Conservation (phyloP, 92 coral and sea anemone species). For the Palythoa caribaeorum region DNA sequence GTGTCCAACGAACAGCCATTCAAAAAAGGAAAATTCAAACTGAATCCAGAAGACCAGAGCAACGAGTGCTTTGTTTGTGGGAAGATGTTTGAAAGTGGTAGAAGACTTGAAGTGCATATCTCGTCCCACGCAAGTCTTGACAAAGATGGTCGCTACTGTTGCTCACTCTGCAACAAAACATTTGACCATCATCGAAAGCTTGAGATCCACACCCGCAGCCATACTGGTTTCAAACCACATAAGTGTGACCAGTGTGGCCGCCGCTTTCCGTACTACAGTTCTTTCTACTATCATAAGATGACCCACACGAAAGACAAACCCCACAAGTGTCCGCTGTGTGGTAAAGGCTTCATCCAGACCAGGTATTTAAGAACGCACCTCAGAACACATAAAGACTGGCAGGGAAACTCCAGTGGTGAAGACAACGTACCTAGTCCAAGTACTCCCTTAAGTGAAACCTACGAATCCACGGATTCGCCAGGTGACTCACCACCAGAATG, state of each 20-base stretch:
- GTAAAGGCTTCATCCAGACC: slow-evolving; percentile 92
- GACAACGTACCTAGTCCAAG: slow-evolving; percentile 60
- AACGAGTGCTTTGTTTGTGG: slow-evolving; percentile 86
- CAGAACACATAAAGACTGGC: slow-evolving; percentile 80
- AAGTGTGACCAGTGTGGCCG: slow-evolving; percentile 92
- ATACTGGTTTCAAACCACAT: slow-evolving; percentile 93
- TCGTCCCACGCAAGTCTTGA: slow-evolving; percentile 88
- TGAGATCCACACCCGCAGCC: slow-evolving; percentile 91
- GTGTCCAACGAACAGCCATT: slow-evolving; percentile 40
- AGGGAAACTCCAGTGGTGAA: slow-evolving; percentile 65
- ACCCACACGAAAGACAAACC: slow-evolving; percentile 95
- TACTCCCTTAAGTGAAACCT: slow-evolving; percentile 54
- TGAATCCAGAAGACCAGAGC: slow-evolving; percentile 58
- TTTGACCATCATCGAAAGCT: slow-evolving; percentile 90
- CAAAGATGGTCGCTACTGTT: slow-evolving; percentile 87
- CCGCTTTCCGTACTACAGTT: slow-evolving; percentile 91
- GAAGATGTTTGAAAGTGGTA: slow-evolving; percentile 79
- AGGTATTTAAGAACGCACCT: slow-evolving; percentile 86
- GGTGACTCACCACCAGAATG: slow-evolving; percentile 12
- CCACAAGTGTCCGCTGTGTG: slow-evolving; percentile 89
- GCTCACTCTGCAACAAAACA: slow-evolving; percentile 82
- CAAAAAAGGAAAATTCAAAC: slow-evolving; percentile 44
- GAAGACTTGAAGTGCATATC: slow-evolving; percentile 83
- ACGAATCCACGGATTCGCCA: slow-evolving; percentile 29
- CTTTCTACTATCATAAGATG: slow-evolving; percentile 93